Evolutionary conservation across 2,797 vertebrate genomes (phyloP).

Genomic region (Tiaroga cobitis): DNA sequence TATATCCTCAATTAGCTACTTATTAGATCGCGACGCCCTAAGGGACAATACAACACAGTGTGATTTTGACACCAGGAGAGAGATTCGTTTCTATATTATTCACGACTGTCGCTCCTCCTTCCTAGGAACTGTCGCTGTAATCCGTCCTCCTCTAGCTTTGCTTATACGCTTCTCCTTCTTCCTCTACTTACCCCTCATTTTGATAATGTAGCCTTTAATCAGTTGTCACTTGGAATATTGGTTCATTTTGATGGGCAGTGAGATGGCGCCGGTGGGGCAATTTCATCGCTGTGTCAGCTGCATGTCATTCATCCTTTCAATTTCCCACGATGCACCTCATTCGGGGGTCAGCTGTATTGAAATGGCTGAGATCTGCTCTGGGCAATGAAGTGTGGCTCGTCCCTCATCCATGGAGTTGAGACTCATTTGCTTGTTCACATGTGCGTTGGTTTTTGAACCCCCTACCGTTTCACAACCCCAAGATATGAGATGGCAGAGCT

Average conservation of each 20-base stretch:
- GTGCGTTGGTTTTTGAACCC: slow-evolving; percentile 7
- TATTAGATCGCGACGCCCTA: slow-evolving; percentile 44
- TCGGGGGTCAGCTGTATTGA: slow-evolving; percentile 53
- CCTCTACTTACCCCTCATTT: slow-evolving; percentile 12
- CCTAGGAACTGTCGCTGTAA: background rate
- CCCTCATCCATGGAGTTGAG: slow-evolving; percentile 42
- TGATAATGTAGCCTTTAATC: slow-evolving; percentile 51
- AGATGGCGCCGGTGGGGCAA: slow-evolving; percentile 31
- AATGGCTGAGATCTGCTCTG: slow-evolving; percentile 49
- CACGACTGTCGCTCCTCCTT: background rate
- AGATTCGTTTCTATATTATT: slow-evolving; percentile 40
- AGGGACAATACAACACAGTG: slow-evolving; percentile 49
- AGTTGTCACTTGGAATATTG: slow-evolving; percentile 38
- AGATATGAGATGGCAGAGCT: slow-evolving; percentile 30
- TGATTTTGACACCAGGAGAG: slow-evolving; percentile 42
- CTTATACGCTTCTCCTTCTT: slow-evolving; percentile 17
- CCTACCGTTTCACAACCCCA: slow-evolving; percentile 30
- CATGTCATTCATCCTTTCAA: slow-evolving; percentile 45
- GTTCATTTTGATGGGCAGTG: slow-evolving; percentile 38
- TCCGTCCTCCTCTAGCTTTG: background rate
- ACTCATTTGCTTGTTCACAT: slow-evolving; percentile 34
- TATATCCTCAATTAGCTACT: slow-evolving; percentile 50
- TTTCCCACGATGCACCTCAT: slow-evolving; percentile 49
- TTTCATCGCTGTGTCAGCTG: slow-evolving; percentile 37
- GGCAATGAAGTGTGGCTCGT: slow-evolving; percentile 43